phyloP scores from a whole-genome alignment of 2,888 invertebrate genomes.

The Sphaerophoria rueppellii region DNA sequence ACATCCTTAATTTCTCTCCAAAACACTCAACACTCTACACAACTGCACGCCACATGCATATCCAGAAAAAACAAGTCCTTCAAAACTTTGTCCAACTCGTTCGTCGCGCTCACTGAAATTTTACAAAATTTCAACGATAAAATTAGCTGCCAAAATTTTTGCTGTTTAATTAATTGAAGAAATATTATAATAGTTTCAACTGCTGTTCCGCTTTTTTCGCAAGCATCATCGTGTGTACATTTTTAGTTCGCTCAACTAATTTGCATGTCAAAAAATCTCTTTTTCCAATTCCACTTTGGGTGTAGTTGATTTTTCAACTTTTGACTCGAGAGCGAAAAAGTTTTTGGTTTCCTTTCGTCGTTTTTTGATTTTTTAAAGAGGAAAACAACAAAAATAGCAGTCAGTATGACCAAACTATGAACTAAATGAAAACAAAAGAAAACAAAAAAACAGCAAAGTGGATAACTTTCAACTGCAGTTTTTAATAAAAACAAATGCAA shows the following conservation, averaged over 20 bases:
- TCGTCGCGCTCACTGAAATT: too few species aligned
- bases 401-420: slow-evolving; percentile 46
- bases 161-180: slow-evolving; percentile 66
- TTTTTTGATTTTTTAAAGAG: background rate
- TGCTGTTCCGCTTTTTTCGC: background rate
- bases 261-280: slow-evolving; percentile 55
- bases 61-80: too few species aligned
- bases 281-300: slow-evolving; percentile 22
- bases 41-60: too few species aligned
- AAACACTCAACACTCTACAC: too few species aligned
- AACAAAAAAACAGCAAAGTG: slow-evolving; percentile 54
- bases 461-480: slow-evolving; percentile 66
- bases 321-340: slow-evolving; percentile 20
- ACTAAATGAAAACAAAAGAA: background rate
- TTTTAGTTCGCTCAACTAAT: slow-evolving; percentile 31
- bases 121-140: slow-evolving; percentile 10
- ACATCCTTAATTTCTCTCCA: too few species aligned
- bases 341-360: background rate
- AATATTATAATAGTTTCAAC: slow-evolving; percentile 43
- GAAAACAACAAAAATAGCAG: slow-evolving; percentile 51
- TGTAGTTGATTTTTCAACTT: slow-evolving; percentile 46
- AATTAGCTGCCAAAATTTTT: slow-evolving; percentile 41
- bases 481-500: slow-evolving; percentile 68
- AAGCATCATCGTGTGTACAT: slow-evolving; percentile 46
- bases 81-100: too few species aligned